phyloP scores from a whole-genome alignment of 2,797 vertebrate species.

The Otolemur crassicaudatus region DNA sequence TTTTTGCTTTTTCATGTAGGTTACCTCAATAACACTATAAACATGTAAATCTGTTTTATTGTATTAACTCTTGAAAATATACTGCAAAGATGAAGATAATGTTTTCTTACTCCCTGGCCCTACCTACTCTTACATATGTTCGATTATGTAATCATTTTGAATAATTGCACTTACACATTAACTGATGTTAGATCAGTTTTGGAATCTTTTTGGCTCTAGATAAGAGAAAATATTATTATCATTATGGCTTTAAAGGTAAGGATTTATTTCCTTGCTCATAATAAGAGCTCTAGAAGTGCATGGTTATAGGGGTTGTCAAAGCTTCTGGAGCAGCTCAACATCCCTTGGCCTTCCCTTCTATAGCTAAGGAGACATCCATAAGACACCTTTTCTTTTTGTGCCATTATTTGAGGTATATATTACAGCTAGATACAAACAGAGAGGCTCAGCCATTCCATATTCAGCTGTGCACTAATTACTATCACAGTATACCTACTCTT shows the following conservation, averaged over 20 bases:
- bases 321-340: fast-evolving
- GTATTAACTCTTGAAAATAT: neutral
- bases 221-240: neutral
- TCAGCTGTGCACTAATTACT: neutral
- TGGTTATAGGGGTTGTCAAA: neutral
- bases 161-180: neutral
- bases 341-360: neutral
- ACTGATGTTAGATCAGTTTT: neutral
- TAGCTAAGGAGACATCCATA: neutral
- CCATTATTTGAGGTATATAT: neutral
- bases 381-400: neutral
- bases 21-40: neutral
- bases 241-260: neutral
- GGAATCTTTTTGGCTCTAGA: neutral
- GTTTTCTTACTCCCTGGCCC: neutral
- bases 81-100: neutral
- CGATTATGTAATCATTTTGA: conserved; percentile 11
- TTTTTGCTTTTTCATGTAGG: neutral
- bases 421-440: neutral
- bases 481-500: too few species aligned
- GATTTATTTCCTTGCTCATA: neutral
- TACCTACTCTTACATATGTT: neutral
- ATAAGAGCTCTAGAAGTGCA: neutral
- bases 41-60: neutral
- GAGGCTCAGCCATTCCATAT: neutral